phyloP scores from a whole-genome alignment of 35 echinoderm and acorn worm genomes.

The Strongylocentrotus purpuratus region DNA sequence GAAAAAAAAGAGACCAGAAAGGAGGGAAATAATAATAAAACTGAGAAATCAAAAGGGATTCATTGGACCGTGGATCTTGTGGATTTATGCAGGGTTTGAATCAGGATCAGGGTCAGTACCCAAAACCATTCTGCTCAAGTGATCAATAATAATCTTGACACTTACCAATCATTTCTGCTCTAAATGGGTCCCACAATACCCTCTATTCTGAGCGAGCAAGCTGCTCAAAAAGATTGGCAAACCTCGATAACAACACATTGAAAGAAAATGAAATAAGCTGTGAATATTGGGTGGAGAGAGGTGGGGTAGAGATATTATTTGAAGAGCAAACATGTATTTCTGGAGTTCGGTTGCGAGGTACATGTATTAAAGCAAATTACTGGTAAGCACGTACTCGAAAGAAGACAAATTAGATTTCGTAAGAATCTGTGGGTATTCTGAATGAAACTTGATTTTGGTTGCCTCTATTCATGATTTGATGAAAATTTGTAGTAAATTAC shows the following conservation, averaged over 20 bases:
- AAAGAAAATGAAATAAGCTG: neutral
- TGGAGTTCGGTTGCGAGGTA: no score
- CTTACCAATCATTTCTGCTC: neutral
- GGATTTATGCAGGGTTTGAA: neutral
- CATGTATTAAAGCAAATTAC: no score
- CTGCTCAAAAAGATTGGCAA: neutral
- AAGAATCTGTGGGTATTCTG: no score
- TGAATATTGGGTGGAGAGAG: neutral
- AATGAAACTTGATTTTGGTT: no score
- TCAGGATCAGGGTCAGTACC: neutral
- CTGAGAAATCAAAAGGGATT: neutral
- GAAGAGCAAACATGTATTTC: no score
- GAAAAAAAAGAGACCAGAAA: neutral
- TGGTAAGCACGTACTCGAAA: no score
- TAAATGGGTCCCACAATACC: neutral
- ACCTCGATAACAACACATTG: neutral
- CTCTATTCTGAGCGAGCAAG: neutral
- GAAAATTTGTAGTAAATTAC: no score
- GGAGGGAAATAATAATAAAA: neutral
- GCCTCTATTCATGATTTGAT: no score
- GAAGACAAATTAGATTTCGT: no score
- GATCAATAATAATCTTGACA: slow-evolving; percentile 13
- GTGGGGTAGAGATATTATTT: neutral
- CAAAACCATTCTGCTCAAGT: neutral
- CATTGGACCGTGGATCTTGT: neutral